phyloP scores from a whole-genome alignment of 2,797 vertebrate genomes.

The Psittacula derbiana region DNA sequence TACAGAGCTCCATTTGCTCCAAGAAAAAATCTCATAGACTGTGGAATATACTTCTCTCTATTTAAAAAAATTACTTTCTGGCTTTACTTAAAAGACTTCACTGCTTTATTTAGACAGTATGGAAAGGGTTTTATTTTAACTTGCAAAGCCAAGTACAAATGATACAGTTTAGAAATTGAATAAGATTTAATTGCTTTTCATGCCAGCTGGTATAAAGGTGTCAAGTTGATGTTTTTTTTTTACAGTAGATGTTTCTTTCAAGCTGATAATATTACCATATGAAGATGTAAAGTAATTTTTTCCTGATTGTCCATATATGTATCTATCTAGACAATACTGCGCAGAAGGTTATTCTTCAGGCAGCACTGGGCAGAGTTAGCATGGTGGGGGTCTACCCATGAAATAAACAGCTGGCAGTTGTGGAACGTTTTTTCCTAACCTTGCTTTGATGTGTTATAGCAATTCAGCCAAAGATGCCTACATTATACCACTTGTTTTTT shows the following conservation, averaged over 20 bases:
- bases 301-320: background rate
- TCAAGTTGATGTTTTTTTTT: background rate
- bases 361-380: background rate
- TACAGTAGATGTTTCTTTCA: background rate
- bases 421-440: background rate
- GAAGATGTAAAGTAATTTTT: background rate
- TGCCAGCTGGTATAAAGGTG: background rate
- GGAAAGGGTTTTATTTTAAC: background rate
- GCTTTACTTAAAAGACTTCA: background rate
- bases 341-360: background rate
- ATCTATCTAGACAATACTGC: background rate
- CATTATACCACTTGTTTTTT: background rate
- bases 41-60: background rate
- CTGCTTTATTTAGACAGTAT: background rate
- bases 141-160: background rate
- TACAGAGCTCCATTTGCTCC: background rate
- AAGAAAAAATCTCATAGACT: background rate
- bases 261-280: background rate
- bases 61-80: background rate
- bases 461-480: background rate
- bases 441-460: background rate
- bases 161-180: background rate
- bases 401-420: background rate
- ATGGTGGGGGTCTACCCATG: background rate
- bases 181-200: background rate